Evolutionary conservation across 92 coral and sea anemone genomes (phyloP), one percentile per base, ranked within the genome.

Genomic region (Epizoanthus fatuus): DNA sequence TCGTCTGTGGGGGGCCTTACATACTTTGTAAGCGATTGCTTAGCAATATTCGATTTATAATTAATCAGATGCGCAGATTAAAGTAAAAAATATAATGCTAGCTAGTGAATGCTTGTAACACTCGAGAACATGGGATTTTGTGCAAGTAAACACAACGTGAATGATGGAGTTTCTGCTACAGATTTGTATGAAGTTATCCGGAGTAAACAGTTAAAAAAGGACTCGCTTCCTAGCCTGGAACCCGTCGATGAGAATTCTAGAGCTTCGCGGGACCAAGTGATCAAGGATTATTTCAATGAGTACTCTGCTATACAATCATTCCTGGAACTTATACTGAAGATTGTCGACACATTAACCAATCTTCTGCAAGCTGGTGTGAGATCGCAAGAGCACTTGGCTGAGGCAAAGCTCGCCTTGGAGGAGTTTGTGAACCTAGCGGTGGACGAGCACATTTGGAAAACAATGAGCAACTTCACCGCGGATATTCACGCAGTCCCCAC

Each of bases 331-430:
- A 37, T 75, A 54, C 37, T 75, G 49, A 75, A 75, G 4, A 52
- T 14, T n/a, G 37, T 75, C 44, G 67, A 75, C 7, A 75, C 54
- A 15, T 29, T 75, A 66, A 37, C 32, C 3, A 40, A 75, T 10
- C 52, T 9, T n/a, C n/a, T n/a, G n/a, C n/a, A n/a, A n/a, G n/a
- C n/a, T 7, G 80, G 66, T 32, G 14, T 55, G n/a, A 56, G 38
- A 37, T 75, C 80, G 32, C 53, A 35, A 7, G 57, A 32, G 38
- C 15, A 75, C 65, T 66, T 75, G 7, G 32, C 6, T 16, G 80
- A 75, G 17, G 66, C 80, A 35, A 75, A 75, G 5, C 25, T 35
- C 37, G 66, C 80, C 25, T 38, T 75, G 22, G 80, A 75, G 57
- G 66, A 75, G 80, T 75, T 75, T 55, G 80, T 56, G 15, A 66